Percentiles rank a stretch among this genome's conserved stretches.
Conservation (phyloP, 2,797 vertebrate species). For the Alectoris magna region DNA sequence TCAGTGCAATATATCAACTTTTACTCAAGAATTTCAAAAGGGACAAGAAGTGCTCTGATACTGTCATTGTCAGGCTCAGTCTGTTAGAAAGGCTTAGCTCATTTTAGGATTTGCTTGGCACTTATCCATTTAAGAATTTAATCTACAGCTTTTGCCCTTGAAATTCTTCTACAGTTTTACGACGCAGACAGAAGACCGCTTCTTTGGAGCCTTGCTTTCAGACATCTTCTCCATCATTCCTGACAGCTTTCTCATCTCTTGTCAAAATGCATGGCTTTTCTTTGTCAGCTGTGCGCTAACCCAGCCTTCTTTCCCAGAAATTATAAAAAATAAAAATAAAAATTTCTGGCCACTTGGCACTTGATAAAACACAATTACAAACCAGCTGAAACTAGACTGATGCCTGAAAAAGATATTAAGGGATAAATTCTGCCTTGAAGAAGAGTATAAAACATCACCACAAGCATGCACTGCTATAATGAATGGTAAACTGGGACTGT, state of each 20-base stretch:
- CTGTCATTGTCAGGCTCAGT: neutral
- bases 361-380: neutral
- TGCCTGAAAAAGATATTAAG: neutral
- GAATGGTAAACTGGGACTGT: neutral
- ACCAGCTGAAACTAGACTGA: neutral
- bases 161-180: neutral
- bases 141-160: constrained; percentile 7
- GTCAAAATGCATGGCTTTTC: neutral
- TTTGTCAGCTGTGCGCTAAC: neutral
- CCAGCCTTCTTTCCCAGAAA: neutral
- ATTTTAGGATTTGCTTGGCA: constrained; percentile 5
- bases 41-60: neutral
- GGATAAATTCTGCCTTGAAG: neutral
- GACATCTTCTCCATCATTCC: neutral
- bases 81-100: neutral
- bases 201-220: neutral
- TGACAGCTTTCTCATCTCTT: neutral
- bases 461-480: neutral
- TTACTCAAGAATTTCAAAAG: neutral
- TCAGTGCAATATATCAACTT: neutral
- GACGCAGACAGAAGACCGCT: neutral
- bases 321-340: neutral
- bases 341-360: neutral
- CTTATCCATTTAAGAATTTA: constrained; percentile 37
- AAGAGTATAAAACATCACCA: neutral